Percentiles rank a stretch among this genome's conserved stretches.
phyloP scores from a whole-genome alignment of 2,113 vertebrate genomes.

The Semnornis frantzii region DNA sequence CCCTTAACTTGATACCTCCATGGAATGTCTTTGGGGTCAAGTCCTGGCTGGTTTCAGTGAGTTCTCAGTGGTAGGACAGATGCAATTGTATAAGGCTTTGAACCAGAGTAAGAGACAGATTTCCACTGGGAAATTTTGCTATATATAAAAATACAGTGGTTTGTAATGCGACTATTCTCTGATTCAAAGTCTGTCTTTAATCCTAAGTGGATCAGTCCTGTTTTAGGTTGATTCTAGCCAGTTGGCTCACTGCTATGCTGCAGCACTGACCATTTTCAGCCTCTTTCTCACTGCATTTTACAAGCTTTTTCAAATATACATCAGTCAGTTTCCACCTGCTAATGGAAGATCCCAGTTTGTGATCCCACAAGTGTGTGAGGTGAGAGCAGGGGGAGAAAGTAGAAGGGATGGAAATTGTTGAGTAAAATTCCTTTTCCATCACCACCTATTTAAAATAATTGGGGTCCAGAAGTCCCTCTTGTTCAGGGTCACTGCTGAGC shows the following conservation, averaged over 20 bases:
- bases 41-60: background rate
- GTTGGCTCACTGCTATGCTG: fast-evolving
- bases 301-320: background rate
- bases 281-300: background rate
- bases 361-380: background rate
- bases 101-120: background rate
- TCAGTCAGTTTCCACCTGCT: background rate
- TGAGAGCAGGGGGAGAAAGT: background rate
- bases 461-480: background rate
- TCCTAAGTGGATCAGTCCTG: background rate
- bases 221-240: background rate
- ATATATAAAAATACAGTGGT: background rate
- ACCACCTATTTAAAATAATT: background rate
- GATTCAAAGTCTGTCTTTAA: background rate
- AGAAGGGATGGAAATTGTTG: background rate
- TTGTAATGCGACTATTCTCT: background rate
- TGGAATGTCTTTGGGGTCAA: background rate
- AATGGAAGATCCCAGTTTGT: background rate
- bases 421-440: background rate
- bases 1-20: background rate
- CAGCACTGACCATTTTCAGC: background rate
- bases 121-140: background rate
- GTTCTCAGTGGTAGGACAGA: background rate
- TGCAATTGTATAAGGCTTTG: background rate
- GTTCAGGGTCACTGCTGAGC: background rate